Base-by-base conservation (phyloP, 2,888 invertebrate genomes). In the Eupithecia centaureata region DNA sequence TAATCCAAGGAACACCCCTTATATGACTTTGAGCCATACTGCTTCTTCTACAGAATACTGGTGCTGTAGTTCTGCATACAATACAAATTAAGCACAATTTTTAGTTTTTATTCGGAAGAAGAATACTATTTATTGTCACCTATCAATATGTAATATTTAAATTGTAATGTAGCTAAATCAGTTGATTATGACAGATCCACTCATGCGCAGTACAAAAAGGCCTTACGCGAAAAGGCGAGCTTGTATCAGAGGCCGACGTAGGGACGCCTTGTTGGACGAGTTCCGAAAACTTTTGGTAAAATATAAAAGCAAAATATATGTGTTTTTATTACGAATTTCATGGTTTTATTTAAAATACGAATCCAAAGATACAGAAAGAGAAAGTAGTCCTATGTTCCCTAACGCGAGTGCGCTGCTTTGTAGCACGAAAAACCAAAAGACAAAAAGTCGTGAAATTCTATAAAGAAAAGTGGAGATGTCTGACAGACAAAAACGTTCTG, bases 251-350 rank as follows among this genome's bases (percentile, higher is more conserved):
- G 76, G 80, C 81, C 81, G 73, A 81, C 79, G 81, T 82, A 82
- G 82, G 86, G 85, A 87, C 89, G 91, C 88, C 89, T 90, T 89
- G 86, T 86, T 87, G 91, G 90, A 89, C 86, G 76, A 76, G 88
- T 80, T 90, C 89, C 90, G 86, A 86, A 77, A 83, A 72, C 76
- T 86, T 89, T 91, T 89, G 90, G 89, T 90, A 89, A 87, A 87
- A 85, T 86, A 89, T 87, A 87, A 89, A 92, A 89, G 88, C 88
- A 88, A 90, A 91, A 90, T 92, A 92, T 92, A 92, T 91, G 92
- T 92, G 92, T 92, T 92, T 92, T 91, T 92, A 91, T 92, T 92
- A 92, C 85, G 87, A 89, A 75, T 65, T 60, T 47, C 25, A 73
- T 86, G 83, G 91, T 92, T 47, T 91, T 80, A 88, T 89, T 67